Evolutionary conservation across 1,140 invertebrate species (phyloP), one percentile per base, ranked within the genome.

Genomic region (Aphelinus certus): DNA sequence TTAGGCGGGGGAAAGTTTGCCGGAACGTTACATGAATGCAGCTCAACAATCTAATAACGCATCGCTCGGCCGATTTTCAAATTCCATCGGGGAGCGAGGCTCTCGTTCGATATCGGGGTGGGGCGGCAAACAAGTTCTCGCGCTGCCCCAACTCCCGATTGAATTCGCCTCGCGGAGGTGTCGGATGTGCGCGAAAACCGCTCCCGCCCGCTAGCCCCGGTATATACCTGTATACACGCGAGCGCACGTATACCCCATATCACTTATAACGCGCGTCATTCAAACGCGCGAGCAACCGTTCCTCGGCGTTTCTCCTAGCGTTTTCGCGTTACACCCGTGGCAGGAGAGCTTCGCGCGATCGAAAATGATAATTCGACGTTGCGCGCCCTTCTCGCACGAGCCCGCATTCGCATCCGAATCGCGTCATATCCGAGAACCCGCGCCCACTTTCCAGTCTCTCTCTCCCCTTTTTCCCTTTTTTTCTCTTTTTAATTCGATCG

Each of bases 401-500:
- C 0, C 42, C 51, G 58, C 69, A 71, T 63, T 71, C 69, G 51
- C 69, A 71, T 71, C 55, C 69, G 58, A 62, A 71, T 63, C 48
- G 69, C 61, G 69, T 71, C 57, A 62, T 62, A 57, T 60, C 55
- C 53, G 55, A 7, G 68, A 3, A 46, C 49, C 43, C 57, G n/a
- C 48, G 3, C 9, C 4, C 66, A n/a, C 46, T n/a, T 0, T 7
- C 49, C 1, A 55, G 53, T 43, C 53, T 47, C 26, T 45, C n/a
- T 46, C 46, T 60, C 47, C 47, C 62, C 49, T 76, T 67, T 78
- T 69, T 68, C 76, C 62, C 65, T 56, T 69, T 69, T 64, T 73
- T 65, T 65, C 26, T 26, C 26, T 78, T 75, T 73, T 75, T 72
- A 77, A 79, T 72, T 62, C 60, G 60, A 63, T 71, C 46, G 46